Evolutionary conservation across 53 echinoderm and acorn worm species (phyloP).

Genomic region (Patiria pectinifera): DNA sequence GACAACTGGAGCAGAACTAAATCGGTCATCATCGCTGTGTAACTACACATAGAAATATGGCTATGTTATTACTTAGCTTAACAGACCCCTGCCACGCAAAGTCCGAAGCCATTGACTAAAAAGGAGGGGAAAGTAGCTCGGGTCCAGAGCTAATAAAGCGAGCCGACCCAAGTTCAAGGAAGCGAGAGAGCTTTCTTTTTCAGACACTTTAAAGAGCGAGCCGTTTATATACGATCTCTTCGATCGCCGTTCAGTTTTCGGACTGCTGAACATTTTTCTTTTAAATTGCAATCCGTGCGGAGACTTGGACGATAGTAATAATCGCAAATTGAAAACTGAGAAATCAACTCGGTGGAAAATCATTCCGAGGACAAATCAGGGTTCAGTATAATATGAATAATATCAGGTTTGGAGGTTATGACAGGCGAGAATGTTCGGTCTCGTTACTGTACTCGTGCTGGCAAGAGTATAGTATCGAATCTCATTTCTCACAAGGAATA

Average conservation of each 20-base stretch:
- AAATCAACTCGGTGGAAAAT: neutral
- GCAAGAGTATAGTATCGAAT: too few species aligned
- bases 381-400: neutral
- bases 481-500: too few species aligned
- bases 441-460: neutral
- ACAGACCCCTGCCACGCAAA: neutral
- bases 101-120: neutral
- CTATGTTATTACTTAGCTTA: neutral
- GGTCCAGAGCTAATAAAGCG: slow-evolving; percentile 33
- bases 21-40: slow-evolving; percentile 4
- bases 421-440: neutral
- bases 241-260: slow-evolving; percentile 33
- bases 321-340: slow-evolving; percentile 31
- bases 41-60: neutral
- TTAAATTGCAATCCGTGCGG: neutral
- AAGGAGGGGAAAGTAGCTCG: neutral
- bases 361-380: neutral
- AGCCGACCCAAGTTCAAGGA: slow-evolving; percentile 28
- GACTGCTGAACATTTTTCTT: slow-evolving; percentile 32
- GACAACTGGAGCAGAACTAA: slow-evolving; percentile 8
- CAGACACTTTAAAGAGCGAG: neutral
- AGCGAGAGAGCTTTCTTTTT: slow-evolving; percentile 16
- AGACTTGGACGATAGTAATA: neutral
- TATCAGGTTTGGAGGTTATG: neutral
- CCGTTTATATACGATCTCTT: neutral